These are phyloP conservation scores for Heliconius congener DNA, from an alignment of 1,140 invertebrate species.

Conservation along the genomic window DNA sequence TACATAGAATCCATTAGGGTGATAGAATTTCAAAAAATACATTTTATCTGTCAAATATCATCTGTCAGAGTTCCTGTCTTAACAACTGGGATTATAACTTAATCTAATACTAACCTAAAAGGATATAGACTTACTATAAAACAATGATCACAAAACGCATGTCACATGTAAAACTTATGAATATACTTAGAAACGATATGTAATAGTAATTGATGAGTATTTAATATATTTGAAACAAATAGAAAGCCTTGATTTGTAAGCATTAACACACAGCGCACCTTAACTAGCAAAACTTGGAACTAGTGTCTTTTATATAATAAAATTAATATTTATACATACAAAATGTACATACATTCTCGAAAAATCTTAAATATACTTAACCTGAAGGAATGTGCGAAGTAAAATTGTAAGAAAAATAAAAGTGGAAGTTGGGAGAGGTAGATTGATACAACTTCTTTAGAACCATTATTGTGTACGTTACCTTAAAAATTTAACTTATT, in stretches of 20 bases:
- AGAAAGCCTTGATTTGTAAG: conserved; percentile 58
- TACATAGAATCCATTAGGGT: too few species aligned
- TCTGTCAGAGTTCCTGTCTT: conserved; percentile 23
- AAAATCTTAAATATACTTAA: conserved; percentile 23
- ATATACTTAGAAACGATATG: conserved; percentile 66
- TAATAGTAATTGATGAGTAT: conserved; percentile 70
- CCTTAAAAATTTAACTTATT: conserved; percentile 14
- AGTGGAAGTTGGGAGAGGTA: conserved; percentile 43
- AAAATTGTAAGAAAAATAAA: conserved; percentile 2
- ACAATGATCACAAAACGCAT: conserved; percentile 66
- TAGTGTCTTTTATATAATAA: conserved; percentile 46
- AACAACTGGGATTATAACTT: conserved; percentile 6
- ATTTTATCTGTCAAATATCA: not conserved
- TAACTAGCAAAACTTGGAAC: conserved; percentile 75
- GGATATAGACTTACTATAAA: conserved; percentile 50
- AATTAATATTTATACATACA: conserved; percentile 14
- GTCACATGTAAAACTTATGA: conserved; percentile 40
- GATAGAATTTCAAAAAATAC: too few species aligned
- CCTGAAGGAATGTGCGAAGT: conserved; percentile 23
- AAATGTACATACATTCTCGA: conserved; percentile 7
- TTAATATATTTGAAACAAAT: conserved; percentile 61
- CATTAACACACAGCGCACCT: conserved; percentile 67
- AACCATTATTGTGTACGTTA: conserved; percentile 14
- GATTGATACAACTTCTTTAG: conserved; percentile 29
- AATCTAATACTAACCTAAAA: conserved; percentile 15